Conservation (phyloP, 92 coral and sea anemone genomes). For the Palythoa grandiflora region DNA sequence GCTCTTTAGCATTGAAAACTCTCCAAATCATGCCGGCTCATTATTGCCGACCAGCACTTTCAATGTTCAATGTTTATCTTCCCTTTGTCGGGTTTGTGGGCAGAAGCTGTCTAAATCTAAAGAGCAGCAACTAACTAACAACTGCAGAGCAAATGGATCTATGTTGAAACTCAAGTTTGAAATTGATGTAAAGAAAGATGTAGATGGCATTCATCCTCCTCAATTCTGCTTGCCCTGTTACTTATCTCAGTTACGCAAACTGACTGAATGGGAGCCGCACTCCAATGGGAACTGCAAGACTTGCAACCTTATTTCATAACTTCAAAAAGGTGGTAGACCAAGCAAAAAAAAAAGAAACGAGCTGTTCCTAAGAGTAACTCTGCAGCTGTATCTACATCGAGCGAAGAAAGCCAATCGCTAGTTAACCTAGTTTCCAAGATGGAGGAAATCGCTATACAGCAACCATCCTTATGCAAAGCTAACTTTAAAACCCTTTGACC, state of each 20-base stretch:
- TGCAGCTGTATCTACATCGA: neutral
- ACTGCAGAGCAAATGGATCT: neutral
- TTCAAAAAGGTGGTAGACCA: too few species aligned
- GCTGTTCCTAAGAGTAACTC: conserved; percentile 12
- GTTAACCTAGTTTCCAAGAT: conserved; percentile 13
- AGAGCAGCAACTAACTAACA: neutral
- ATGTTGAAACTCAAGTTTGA: too few species aligned
- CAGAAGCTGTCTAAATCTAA: too few species aligned
- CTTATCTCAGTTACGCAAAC: too few species aligned
- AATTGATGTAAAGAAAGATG: too few species aligned
- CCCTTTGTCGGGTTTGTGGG: too few species aligned
- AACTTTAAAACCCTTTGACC: conserved; percentile 42
- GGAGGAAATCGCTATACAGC: conserved; percentile 30
- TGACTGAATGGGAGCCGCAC: too few species aligned
- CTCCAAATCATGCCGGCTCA: conserved; percentile 8
- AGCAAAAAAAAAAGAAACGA: conserved; percentile 14
- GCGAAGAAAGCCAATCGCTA: neutral
- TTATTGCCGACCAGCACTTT: conserved; percentile 14
- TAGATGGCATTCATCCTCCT: too few species aligned
- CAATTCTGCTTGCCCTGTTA: too few species aligned
- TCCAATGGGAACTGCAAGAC: too few species aligned
- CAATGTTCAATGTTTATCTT: neutral
- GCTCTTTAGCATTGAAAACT: neutral
- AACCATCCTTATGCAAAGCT: conserved; percentile 4
- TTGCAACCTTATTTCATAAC: too few species aligned